phyloP scores from a whole-genome alignment of 2,113 vertebrate genomes.

The Rhegmatorhina hoffmannsi region DNA sequence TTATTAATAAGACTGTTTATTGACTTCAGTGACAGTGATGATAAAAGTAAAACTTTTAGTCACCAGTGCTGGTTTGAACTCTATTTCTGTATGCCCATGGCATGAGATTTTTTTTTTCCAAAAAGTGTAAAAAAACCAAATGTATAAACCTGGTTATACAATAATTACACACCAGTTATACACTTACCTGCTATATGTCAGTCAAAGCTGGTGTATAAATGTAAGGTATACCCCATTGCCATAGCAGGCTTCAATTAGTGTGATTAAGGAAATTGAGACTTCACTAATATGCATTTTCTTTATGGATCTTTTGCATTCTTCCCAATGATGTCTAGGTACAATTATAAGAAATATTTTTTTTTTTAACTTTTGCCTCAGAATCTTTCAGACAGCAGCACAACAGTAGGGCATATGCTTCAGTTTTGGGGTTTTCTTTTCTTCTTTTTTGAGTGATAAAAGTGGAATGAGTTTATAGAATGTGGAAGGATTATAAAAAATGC shows the following conservation, averaged over 20 bases:
- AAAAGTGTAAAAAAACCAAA: neutral
- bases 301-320: neutral
- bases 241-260: neutral
- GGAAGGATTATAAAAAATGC: neutral
- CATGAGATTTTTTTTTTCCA: neutral
- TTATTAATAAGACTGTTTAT: neutral
- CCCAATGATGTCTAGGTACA: neutral
- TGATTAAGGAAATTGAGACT: neutral
- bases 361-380: neutral
- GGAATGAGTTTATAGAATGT: neutral
- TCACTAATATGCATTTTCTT: neutral
- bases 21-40: neutral
- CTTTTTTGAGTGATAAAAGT: neutral
- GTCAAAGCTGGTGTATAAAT: neutral
- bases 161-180: neutral
- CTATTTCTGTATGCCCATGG: neutral
- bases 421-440: neutral
- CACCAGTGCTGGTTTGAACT: neutral
- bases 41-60: neutral
- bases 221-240: fast-evolving
- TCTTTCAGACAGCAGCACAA: neutral
- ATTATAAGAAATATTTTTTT: neutral
- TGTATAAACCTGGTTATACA: neutral
- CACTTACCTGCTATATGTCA: neutral
- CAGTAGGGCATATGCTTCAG: neutral